These are phyloP conservation scores for Burhinus oedicnemus DNA, from an alignment of 2,113 vertebrate species.

Conservation along the genomic window DNA sequence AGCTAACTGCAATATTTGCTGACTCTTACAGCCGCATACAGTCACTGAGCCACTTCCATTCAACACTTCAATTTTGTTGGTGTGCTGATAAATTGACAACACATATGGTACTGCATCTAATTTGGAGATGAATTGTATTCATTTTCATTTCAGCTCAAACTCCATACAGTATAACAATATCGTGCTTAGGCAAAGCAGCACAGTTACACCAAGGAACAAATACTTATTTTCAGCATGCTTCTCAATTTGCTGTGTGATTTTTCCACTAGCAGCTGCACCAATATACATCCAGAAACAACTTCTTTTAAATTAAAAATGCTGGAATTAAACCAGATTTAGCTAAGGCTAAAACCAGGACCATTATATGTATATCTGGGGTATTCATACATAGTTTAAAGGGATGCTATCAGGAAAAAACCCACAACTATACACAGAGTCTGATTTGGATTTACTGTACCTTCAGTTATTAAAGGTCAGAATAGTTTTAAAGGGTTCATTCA, in stretches of 20 bases:
- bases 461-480: background rate
- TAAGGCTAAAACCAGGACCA: background rate
- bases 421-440: background rate
- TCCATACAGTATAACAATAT: background rate
- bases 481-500: background rate
- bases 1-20: conserved; percentile 45
- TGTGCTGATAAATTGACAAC: conserved; percentile 17
- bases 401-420: background rate
- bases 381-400: background rate
- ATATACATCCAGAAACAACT: background rate
- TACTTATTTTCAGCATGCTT: background rate
- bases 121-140: conserved; percentile 32
- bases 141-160: background rate
- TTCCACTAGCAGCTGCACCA: background rate
- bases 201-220: background rate
- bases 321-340: background rate
- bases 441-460: background rate
- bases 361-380: background rate
- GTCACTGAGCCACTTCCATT: background rate
- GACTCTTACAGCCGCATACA: conserved; percentile 1
- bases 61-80: conserved; percentile 7
- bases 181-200: background rate
- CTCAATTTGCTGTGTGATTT: background rate
- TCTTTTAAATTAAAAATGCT: background rate
- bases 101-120: conserved; percentile 2